Base-by-base conservation (phyloP, 2,113 vertebrate genomes). In the Bubo bubo region DNA sequence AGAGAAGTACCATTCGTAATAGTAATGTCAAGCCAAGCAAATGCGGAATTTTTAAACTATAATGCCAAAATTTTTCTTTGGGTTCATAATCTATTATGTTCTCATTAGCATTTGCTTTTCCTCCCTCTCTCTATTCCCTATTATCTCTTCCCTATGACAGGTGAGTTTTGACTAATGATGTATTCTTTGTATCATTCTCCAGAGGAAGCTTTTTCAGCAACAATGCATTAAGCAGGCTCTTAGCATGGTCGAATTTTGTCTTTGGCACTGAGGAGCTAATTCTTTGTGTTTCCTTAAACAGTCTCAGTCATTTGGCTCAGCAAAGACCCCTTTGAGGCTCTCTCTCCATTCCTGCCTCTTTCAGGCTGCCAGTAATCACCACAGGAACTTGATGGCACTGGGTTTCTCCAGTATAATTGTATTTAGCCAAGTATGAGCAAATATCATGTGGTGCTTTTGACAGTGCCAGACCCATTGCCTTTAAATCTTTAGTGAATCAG, bases 401-500 rank as follows among this genome's bases (percentile, higher is more conserved):
- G 6, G 7, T 92, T 95, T 93, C 86, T 95, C 50, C 39, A 24
- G 30, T 12, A 18, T 60, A 86, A 88, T 56, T 76, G n/a, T 76
- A 55, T 92, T 80, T 70, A 83, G 37, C 19, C 47, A 49, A 90
- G 55, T 43, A 27, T 34, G 24, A 77, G n/a, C n/a, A 85, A 82
- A 34, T 62, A 93, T 45, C 63, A 43, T 9, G 47, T 90, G 53
- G 62, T 79, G 55, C 11, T 90, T 84, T 91, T 64, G 56, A 62
- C 59, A 79, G 53, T 56, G 81, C 41, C 79, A 95, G 88, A 90
- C 53, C 53, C 10, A 8, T 84, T 94, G 66, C 52, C 47, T 94
- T 93, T 91, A 90, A 95, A 92, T 71, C n/a, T 92, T 63, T 22
- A 92, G 71, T 80, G 89, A 85, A 87, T 95, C 86, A 88, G 59